These are phyloP conservation scores for Radopholus similis DNA, from an alignment of 1,140 invertebrate genomes.

Conservation along the genomic window DNA sequence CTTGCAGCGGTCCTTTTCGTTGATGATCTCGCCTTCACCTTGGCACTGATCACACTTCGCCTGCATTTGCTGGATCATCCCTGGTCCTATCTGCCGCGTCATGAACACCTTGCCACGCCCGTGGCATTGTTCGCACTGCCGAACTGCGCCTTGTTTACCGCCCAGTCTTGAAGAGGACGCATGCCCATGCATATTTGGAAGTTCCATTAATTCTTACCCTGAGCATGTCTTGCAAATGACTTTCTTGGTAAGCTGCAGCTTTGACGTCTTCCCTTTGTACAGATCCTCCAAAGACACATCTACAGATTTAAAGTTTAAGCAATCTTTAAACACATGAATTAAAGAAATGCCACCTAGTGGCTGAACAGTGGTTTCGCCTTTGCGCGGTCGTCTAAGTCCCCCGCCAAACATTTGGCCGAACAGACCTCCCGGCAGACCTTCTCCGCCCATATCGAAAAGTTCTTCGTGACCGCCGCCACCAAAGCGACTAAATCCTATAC, in stretches of 20 bases:
- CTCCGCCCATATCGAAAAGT: conserved; percentile 27
- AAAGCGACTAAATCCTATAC: no score
- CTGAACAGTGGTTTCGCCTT: conserved; percentile 58
- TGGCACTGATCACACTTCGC: conserved; percentile 60
- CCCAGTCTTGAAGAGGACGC: conserved; percentile 49
- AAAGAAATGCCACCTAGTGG: no score
- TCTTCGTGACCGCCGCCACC: conserved; percentile 35
- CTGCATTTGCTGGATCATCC: conserved; percentile 64
- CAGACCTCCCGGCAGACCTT: conserved; percentile 24
- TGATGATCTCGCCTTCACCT: conserved; percentile 68
- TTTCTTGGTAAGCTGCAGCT: conserved; percentile 62
- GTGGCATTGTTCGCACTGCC: conserved; percentile 59
- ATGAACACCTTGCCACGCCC: conserved; percentile 62
- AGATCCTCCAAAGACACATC: conserved; percentile 63
- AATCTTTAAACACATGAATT: no score
- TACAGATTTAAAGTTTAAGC: no score
- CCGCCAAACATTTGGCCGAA: conserved; percentile 48
- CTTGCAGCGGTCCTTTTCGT: conserved; percentile 74
- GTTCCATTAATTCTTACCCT: conserved; percentile 62
- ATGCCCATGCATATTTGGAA: not conserved
- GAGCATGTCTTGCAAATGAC: conserved; percentile 62
- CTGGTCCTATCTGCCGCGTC: conserved; percentile 62
- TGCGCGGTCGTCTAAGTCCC: conserved; percentile 31
- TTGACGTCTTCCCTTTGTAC: conserved; percentile 63
- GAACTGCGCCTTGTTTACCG: conserved; percentile 58